These are phyloP conservation scores for Formica selysi DNA, from an alignment of 1,140 invertebrate genomes.

Conservation along the genomic window DNA sequence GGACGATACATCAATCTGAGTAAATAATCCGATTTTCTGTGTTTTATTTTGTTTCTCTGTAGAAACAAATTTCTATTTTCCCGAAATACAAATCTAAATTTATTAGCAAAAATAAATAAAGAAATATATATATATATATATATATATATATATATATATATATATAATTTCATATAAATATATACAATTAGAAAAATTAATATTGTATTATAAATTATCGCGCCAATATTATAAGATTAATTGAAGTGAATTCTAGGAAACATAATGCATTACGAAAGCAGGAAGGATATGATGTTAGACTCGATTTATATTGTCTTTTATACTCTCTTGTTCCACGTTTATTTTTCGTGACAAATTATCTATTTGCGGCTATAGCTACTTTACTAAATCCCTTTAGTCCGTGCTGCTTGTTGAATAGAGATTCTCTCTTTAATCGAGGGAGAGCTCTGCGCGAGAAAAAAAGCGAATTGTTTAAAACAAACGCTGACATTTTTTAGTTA, in stretches of 20 bases:
- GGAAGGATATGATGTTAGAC: slow-evolving; percentile 55
- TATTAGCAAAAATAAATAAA: neutral
- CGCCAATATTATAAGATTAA: neutral
- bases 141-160: neutral
- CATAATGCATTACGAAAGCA: neutral
- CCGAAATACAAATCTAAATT: neutral
- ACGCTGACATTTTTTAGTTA: slow-evolving; percentile 1
- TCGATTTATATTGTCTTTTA: slow-evolving; percentile 51
- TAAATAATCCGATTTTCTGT: slow-evolving; percentile 12
- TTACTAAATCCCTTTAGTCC: slow-evolving; percentile 59
- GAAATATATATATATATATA: neutral
- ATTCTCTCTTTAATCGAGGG: slow-evolving; percentile 12
- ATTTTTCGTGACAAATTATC: slow-evolving; percentile 69
- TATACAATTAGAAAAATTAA: neutral
- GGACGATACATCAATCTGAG: neutral
- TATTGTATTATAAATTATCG: neutral
- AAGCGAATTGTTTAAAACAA: slow-evolving; percentile 19
- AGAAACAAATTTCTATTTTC: slow-evolving; percentile 5
- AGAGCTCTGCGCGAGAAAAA: slow-evolving; percentile 1
- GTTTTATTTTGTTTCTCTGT: neutral
- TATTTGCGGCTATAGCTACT: slow-evolving; percentile 46
- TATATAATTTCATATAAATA: neutral
- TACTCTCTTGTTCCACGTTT: slow-evolving; percentile 50
- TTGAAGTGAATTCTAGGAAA: neutral
- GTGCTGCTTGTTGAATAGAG: slow-evolving; percentile 38